Evolutionary conservation across 2,888 invertebrate species (phyloP).

Genomic region (Apodemia zela): DNA sequence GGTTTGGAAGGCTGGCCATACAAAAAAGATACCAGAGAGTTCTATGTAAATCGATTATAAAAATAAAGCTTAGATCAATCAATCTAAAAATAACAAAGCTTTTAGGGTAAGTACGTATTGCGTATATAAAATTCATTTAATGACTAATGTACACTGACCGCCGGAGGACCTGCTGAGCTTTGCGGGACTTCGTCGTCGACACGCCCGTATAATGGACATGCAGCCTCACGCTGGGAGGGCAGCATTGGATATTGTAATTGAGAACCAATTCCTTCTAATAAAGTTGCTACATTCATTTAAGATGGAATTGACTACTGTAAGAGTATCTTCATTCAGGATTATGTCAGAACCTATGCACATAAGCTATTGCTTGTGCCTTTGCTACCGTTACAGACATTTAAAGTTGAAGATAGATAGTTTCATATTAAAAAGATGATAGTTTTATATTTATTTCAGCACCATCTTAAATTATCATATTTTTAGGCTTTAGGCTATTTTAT

Average conservation of each 20-base stretch:
- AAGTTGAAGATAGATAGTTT: no score
- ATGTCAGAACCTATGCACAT: no score
- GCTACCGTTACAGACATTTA: no score
- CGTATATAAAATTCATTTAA: conserved; percentile 7
- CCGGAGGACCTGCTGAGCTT: conserved; percentile 9
- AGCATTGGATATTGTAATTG: conserved; percentile 34
- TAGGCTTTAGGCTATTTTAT: no score
- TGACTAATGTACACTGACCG: conserved; percentile 11
- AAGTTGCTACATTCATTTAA: conserved; percentile 9
- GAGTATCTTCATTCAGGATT: not conserved
- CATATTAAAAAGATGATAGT: no score
- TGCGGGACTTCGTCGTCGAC: conserved; percentile 52
- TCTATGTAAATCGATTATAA: not conserved
- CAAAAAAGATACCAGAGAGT: no score
- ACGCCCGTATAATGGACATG: conserved; percentile 65
- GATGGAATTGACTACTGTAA: not conserved
- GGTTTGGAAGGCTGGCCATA: no score
- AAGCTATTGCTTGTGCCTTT: not conserved
- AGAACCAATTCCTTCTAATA: conserved; percentile 22
- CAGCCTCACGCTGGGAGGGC: conserved; percentile 52
- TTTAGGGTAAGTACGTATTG: not conserved
- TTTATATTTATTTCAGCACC: no score
- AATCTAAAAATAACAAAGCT: conserved; percentile 12
- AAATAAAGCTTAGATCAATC: not conserved
- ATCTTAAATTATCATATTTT: no score